Evolutionary conservation across 2,797 vertebrate genomes (phyloP), one percentile per base, ranked within the genome.

Genomic region (Spinibarbus caldwelli): DNA sequence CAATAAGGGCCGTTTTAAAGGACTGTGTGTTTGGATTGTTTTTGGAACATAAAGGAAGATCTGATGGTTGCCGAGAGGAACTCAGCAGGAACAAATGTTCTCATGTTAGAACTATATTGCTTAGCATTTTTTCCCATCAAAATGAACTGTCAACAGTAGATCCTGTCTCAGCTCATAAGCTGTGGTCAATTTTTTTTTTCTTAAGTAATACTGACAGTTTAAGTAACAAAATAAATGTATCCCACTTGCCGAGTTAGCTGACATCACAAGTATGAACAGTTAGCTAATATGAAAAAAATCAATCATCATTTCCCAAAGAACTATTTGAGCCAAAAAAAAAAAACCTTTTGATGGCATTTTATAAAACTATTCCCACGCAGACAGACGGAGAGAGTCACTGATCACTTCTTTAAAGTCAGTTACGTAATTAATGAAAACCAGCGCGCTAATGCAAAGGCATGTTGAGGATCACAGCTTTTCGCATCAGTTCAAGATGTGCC

Each of bases 401-500:
- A 89, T 87, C 57, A 80, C 79, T 82, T 76, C 83, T 86, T 84
- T 88, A 78, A 84, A 87, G 86, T 85, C 84, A 84, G 85, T 87
- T 82, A 80, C 81, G 76, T 82, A 85, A 79, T 89, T 90, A 89
- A 90, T 89, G 86, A 87, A 87, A 85, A 89, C 72, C 90, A 89
- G 83, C 38, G 62, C 11, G 6, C 71, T 54, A 88, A 84, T 84
- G 72, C 80, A n/a, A 57, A 82, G 73, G 82, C 82, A 88, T 79
- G 80, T 85, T 76, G 47, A 88, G 59, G 88, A 92, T 90, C 84
- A 70, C 84, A 88, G 78, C 82, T 88, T 83, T 89, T 77, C 88
- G 88, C 85, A 90, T 91, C 78, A 85, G 82, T 89, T 90, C 87
- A 90, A 91, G 88, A 90, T 90, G 89, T 85, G 78, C 78, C 59